Evolutionary conservation across 2,797 vertebrate species (phyloP), one percentile per base, ranked within the genome.

Genomic region (Xiphorhynchus erythropygius): DNA sequence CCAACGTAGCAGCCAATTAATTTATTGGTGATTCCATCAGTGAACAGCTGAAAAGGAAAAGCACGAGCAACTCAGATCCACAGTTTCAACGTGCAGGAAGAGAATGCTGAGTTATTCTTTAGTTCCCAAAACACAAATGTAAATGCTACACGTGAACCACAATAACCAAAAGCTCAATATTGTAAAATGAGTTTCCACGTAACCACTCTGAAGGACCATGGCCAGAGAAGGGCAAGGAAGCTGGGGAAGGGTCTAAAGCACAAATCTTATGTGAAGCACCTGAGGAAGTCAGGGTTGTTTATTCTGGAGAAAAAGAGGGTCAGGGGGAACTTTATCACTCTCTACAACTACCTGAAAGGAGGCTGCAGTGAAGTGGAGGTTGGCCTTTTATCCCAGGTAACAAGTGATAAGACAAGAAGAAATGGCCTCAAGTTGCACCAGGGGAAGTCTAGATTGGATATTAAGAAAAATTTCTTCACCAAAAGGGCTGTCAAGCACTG

Each of bases 11-110:
- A 99, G 96, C 99, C 99, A 65, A 99, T 98, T 91, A 99, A 97
- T 87, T 99, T 99, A 86, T 99, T 99, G 91, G 99, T 99, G 90
- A 99, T 99, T 25, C 99, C 99, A 42, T 99, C 99, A 0, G 99
- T 99, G 97, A 99, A 99, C 35, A 98, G 97, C 99, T 99, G 97
- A 39, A 86, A 92, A 71, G 46, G 41, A 91, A 88, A 60, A 73
- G 6, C 30, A 15, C 17, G 11, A 79, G 46, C 12, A 21, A 47
- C 18, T 73, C 39, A 39, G 8, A 7, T 19, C 16, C 30, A 21
- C 15, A 11, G 7, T 53, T 57, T 27, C 18, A 10, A 5, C 0
- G 0, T 13, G 13, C 5, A 33, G 13, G 7, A 32, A 19, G n/a
- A 52, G 24, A 49, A 53, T 1, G 10, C 6, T 17, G 19, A 5